Evolutionary conservation across 2,888 invertebrate genomes (phyloP), one percentile per base, ranked within the genome.

Genomic region (Amphiduros pacificus): DNA sequence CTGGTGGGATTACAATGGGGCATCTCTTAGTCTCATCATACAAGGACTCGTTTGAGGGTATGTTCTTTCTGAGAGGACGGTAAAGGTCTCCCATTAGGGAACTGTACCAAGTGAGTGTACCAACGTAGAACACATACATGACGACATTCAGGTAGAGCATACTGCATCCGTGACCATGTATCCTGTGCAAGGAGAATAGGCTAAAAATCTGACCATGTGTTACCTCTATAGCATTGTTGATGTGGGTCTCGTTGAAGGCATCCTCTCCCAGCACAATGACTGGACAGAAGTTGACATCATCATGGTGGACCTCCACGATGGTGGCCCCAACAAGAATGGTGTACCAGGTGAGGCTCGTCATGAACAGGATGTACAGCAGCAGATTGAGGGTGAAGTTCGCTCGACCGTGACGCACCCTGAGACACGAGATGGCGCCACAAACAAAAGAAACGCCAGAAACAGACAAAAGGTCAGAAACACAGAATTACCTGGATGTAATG

Each of bases 391-490:
- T 62, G 61, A 71, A 71, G n/a, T 59, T 67, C n/a, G 4, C 49
- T 11, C 67, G 54, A 3, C 71, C 71, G 51, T 67, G 71, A 2
- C 65, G 48, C 24, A 71, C 67, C 71, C 71, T 71, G 60, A 26
- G 9, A n/a, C n/a, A n/a, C n/a, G n/a, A n/a, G n/a, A n/a, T n/a
- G n/a, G n/a, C n/a, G n/a, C 22, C 6, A 49, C 6, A 51, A 24
- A 51, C 17, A 24, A 51, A 28, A 17, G 24, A 44, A 17, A 44
- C 6, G n/a, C n/a, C n/a, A 22, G 36, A 36, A 36, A 11, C 36
- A 36, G 9, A 17, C 9, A 36, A 11, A 36, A 36, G 17, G 17
- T 36, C 9, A 36, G 17, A 17, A 36, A 36, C 17, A 36, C 9
- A 11, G 36, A 36, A 17, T 36, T 11, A 17, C 17, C 9, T 17